Conservation (phyloP, 2,888 invertebrate genomes). For the Tromatobia lineatoria region DNA sequence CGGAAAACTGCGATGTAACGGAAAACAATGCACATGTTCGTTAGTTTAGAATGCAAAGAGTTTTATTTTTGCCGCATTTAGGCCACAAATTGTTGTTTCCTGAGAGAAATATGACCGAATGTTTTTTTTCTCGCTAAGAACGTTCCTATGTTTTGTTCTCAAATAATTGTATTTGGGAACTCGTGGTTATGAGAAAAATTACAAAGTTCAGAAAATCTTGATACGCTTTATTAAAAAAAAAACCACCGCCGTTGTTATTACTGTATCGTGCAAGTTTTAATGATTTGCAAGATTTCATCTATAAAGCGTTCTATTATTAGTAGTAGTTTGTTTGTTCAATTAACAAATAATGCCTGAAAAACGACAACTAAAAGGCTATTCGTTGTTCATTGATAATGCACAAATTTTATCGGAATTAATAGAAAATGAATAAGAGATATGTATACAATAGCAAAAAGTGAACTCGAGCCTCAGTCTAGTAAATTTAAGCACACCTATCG, state of each 20-base stretch:
- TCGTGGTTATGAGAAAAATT: background rate
- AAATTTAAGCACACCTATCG: background rate
- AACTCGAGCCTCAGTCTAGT: background rate
- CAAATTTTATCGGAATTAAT: background rate
- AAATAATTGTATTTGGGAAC: background rate
- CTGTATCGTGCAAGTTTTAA: background rate
- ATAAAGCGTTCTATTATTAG: background rate
- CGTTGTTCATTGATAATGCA: background rate
- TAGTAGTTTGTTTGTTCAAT: background rate
- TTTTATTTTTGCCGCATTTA: constrained; percentile 33
- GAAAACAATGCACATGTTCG: background rate
- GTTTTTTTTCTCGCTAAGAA: background rate
- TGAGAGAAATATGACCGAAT: background rate
- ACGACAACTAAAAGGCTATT: background rate
- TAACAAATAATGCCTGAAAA: background rate
- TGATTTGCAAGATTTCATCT: background rate
- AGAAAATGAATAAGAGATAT: background rate
- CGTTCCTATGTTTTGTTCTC: background rate
- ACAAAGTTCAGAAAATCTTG: background rate
- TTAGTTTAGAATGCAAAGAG: background rate
- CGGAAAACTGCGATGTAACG: background rate
- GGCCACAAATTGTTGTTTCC: background rate
- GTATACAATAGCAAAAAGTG: background rate
- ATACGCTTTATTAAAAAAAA: background rate
- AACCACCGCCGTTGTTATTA: background rate